Evolutionary conservation across 2,113 vertebrate genomes (phyloP).

Genomic region (Chrysemys picta): DNA sequence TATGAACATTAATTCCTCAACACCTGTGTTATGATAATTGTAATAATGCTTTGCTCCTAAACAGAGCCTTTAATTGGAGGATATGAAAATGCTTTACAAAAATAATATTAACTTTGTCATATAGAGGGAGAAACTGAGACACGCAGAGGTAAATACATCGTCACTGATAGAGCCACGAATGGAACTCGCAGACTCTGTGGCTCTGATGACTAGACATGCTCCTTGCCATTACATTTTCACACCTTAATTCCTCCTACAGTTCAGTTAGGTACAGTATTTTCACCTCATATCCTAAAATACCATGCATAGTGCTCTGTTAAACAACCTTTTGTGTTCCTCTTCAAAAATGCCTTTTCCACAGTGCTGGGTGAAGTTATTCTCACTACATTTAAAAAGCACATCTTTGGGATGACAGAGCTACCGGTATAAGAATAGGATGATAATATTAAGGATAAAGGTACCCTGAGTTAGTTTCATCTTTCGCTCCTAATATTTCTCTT

Average conservation of each 20-base stretch:
- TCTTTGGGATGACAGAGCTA: neutral
- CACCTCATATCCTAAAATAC: constrained; percentile 15
- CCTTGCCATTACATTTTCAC: constrained; percentile 11
- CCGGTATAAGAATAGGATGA: neutral
- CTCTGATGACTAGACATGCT: neutral
- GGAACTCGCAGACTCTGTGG: neutral
- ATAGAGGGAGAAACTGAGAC: constrained; percentile 21
- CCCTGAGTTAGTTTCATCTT: neutral
- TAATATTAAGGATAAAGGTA: neutral
- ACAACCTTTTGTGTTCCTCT: neutral
- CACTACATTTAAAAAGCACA: neutral
- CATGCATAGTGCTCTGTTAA: neutral
- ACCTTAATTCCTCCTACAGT: constrained; percentile 11
- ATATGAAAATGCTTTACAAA: constrained; percentile 28
- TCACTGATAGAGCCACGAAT: constrained; percentile 17
- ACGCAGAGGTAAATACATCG: neutral
- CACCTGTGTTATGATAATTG: neutral
- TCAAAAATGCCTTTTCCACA: neutral
- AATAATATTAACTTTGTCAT: neutral
- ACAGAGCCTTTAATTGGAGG: neutral
- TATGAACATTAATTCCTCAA: neutral
- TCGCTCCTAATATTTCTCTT: neutral
- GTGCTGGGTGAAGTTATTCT: neutral
- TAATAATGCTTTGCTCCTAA: neutral
- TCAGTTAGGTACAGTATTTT: neutral